These are phyloP conservation scores for Mamestra brassicae DNA, from an alignment of 2,888 invertebrate genomes.

Conservation along the genomic window DNA sequence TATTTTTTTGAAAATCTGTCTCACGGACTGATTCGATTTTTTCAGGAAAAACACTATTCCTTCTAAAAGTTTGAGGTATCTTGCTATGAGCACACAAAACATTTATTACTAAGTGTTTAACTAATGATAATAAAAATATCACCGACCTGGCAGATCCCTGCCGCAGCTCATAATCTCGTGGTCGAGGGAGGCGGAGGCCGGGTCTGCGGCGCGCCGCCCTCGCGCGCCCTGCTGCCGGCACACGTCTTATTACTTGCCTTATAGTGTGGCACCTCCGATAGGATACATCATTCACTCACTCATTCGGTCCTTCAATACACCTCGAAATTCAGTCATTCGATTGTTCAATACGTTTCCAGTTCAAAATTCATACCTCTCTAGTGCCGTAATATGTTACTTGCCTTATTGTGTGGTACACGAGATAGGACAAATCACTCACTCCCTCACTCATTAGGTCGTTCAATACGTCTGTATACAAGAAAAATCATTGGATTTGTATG, in stretches of 20 bases:
- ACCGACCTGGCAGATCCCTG: constrained; percentile 81
- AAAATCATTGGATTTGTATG: too few species aligned
- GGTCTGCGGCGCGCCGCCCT: constrained; percentile 79
- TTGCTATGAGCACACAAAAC: background rate
- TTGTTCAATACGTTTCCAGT: background rate
- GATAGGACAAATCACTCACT: too few species aligned
- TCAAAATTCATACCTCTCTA: too few species aligned
- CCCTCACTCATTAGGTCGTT: background rate
- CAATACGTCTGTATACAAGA: background rate
- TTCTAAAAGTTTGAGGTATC: background rate
- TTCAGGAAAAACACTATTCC: background rate
- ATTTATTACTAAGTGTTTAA: too few species aligned
- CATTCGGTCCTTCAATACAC: background rate
- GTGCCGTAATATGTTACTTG: too few species aligned
- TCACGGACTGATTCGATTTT: too few species aligned
- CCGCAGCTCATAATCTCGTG: constrained; percentile 89
- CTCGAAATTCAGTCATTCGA: background rate
- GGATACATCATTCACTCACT: background rate
- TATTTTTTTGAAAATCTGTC: too few species aligned
- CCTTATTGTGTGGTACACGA: too few species aligned
- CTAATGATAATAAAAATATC: background rate
- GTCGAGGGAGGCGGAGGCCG: constrained; percentile 87
- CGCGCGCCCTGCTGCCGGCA: constrained; percentile 81
- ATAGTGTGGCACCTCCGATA: constrained; percentile 25
- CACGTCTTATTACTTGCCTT: constrained; percentile 75